Base-by-base conservation (phyloP, 2,888 invertebrate genomes). In the Hemaris fuciformis region DNA sequence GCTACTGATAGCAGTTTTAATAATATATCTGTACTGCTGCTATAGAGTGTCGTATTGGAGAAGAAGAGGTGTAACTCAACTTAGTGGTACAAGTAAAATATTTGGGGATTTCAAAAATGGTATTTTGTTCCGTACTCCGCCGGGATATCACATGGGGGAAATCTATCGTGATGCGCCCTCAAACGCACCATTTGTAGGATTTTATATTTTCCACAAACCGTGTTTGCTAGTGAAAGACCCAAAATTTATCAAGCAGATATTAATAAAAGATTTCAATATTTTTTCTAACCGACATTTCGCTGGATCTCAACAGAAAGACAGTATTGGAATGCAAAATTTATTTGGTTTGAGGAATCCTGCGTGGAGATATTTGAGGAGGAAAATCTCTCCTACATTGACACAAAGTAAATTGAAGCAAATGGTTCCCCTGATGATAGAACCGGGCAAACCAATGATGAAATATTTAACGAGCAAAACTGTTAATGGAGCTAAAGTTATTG, bases 41-140 rank as follows among this genome's bases (percentile, higher is more conserved):
- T 68, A 64, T 48, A 67, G 65, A 63, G 42, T 70, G 10, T 68
- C 62, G 41, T 72, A 71, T 42, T 71, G 71, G 71, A 66, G 34
- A 58, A 61, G 69, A 61, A 57, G 58, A 27, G 68, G 68, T 1
- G 66, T 72, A 3, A 58, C 38, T 23, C 71, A 73, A 57, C 58
- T 72, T 42, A 56, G 27, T 3, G 61, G 62, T 8, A 64, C 66
- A 3, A 62, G 63, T 48, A 64, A 63, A 46, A 60, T 76, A 45
- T 76, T 74, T 60, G 76, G 76, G 0, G 68, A 76, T 62, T 76
- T 72, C 62, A 75, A 72, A 61, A 67, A 75, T 59, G 75, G 68
- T 0, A 65, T 76, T 23, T 63, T 76, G 15, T 72, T 76, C 23
- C 70, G 69, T 3, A 68, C 74, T 5, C 66, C 72, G 0, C 74